phyloP scores from a whole-genome alignment of 2,113 vertebrate species.

The Corythornis madagascariensis region DNA sequence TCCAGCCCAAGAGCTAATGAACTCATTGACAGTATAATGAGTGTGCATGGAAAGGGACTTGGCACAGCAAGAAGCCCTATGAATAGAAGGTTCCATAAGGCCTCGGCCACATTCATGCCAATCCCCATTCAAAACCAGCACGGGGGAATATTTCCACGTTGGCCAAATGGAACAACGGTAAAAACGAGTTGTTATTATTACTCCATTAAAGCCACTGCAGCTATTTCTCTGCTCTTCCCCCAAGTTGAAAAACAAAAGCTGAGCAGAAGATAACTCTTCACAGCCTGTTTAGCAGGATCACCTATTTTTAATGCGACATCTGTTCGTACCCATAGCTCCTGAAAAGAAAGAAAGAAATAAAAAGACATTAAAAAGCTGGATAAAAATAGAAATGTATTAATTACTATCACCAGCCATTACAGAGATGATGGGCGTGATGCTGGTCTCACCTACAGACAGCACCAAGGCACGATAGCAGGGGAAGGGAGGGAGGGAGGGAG shows the following conservation, averaged over 20 bases:
- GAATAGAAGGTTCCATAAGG: not conserved
- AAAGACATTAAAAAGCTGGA: not conserved
- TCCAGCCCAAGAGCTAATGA: not conserved
- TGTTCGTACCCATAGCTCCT: not conserved
- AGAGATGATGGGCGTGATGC: not conserved
- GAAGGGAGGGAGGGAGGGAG: not conserved
- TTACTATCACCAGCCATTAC: not conserved
- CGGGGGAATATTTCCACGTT: not conserved
- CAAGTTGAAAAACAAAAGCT: not conserved
- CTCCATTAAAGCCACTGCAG: not conserved
- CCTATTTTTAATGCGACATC: not conserved
- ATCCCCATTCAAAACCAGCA: not conserved
- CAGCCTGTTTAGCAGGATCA: not conserved
- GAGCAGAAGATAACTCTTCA: not conserved
- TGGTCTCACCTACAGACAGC: not conserved
- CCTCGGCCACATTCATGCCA: not conserved
- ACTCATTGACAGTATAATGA: not conserved
- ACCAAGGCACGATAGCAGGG: not conserved
- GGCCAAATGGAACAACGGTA: not conserved
- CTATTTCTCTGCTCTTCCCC: not conserved
- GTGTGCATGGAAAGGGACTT: not conserved
- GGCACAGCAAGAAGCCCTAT: not conserved
- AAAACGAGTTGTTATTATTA: not conserved
- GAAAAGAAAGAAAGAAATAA: not conserved
- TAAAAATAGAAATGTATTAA: conserved; percentile 20